phyloP scores from a whole-genome alignment of 2,888 invertebrate genomes.

The Merodon equestris region DNA sequence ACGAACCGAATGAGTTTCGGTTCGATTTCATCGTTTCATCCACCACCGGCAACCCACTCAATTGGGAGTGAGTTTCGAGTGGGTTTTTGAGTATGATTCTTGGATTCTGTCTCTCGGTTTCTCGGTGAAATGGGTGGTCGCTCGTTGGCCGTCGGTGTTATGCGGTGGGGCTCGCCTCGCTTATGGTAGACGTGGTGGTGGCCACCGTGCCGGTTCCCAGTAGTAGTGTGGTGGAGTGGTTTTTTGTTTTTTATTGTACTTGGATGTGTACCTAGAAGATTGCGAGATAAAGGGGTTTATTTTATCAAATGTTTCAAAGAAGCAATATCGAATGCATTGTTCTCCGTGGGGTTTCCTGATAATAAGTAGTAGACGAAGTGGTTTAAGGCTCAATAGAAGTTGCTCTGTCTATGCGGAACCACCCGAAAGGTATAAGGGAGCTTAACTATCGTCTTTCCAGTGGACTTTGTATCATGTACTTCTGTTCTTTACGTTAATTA shows the following conservation, averaged over 20 bases:
- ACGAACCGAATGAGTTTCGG: slow-evolving; percentile 62
- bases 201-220: background rate
- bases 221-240: slow-evolving; percentile 7
- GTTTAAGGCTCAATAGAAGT: too few relatives aligned
- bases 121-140: slow-evolving; percentile 34
- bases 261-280: background rate
- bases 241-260: background rate
- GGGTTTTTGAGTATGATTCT: background rate
- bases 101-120: too few relatives aligned
- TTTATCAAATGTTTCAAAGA: too few relatives aligned
- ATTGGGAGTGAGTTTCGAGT: slow-evolving; percentile 52
- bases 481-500: too few relatives aligned
- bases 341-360: too few relatives aligned
- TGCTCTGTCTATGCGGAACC: too few relatives aligned
- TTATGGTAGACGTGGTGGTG: background rate
- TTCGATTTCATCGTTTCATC: slow-evolving; percentile 61
- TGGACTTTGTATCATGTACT: too few relatives aligned
- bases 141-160: background rate
- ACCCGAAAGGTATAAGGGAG: too few relatives aligned
- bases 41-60: slow-evolving; percentile 38
- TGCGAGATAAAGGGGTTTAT: slow-evolving; percentile 3
- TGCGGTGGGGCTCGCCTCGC: too few relatives aligned
- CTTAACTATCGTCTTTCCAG: too few relatives aligned
- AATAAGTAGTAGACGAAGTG: too few relatives aligned
- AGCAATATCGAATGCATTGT: too few relatives aligned